These are phyloP conservation scores for Corynorhinus townsendii DNA, from an alignment of 2,113 vertebrate genomes.

Conservation along the genomic window DNA sequence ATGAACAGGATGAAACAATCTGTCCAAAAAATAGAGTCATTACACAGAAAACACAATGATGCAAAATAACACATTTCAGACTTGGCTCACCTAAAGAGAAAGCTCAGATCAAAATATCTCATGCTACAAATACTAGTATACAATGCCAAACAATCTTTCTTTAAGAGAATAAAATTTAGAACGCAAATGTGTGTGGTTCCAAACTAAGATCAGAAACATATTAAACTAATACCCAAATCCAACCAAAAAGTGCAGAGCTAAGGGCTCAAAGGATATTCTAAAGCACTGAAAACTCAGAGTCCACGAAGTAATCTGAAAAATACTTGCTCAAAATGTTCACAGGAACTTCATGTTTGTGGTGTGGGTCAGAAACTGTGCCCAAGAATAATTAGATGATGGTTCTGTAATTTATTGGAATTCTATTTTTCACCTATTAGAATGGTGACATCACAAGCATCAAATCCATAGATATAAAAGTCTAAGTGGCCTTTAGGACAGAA, in stretches of 20 bases:
- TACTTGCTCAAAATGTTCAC: not conserved
- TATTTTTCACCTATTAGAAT: not conserved
- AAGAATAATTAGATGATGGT: not conserved
- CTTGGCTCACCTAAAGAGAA: constrained; percentile 20
- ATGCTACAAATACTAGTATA: not conserved
- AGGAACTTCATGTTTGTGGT: not conserved
- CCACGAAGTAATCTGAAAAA: not conserved
- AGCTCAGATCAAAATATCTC: constrained; percentile 9
- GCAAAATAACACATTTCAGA: constrained; percentile 40
- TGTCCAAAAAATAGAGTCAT: constrained; percentile 3
- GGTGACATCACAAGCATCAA: not conserved
- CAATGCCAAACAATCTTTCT: not conserved
- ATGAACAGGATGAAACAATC: constrained; percentile 13
- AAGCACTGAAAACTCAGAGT: not conserved
- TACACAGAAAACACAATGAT: constrained; percentile 37
- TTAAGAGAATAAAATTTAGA: not conserved
- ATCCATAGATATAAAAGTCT: not conserved
- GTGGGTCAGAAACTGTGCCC: not conserved
- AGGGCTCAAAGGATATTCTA: not conserved
- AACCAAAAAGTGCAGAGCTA: not conserved
- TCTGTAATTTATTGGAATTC: not conserved
- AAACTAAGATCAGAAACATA: not conserved
- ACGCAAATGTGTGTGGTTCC: not conserved
- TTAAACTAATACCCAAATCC: not conserved
- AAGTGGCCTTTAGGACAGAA: too few relatives aligned